Conservation (phyloP, 2,888 invertebrate species). For the Diogma glabrata region DNA sequence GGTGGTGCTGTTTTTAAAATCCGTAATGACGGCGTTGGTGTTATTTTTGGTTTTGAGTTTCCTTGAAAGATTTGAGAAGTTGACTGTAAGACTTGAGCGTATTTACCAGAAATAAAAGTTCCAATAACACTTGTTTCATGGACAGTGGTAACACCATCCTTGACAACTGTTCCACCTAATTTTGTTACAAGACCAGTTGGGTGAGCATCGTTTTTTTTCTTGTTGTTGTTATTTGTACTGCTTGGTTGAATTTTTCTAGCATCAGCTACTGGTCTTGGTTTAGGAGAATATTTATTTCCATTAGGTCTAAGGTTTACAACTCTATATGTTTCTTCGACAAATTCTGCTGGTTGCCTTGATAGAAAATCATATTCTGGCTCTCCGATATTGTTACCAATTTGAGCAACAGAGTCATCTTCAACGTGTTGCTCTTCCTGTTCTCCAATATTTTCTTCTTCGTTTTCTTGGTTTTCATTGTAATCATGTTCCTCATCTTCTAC, state of each 20-base stretch:
- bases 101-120: slow-evolving; percentile 77
- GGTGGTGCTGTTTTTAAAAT: slow-evolving; percentile 70
- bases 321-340: slow-evolving; percentile 74
- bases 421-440: slow-evolving; percentile 8
- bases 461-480: slow-evolving; percentile 25
- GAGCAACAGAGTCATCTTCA: slow-evolving; percentile 37
- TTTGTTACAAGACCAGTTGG: slow-evolving; percentile 74
- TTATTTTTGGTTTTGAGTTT: slow-evolving; percentile 47
- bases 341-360: slow-evolving; percentile 73
- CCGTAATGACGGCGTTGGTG: slow-evolving; percentile 52
- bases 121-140: slow-evolving; percentile 85
- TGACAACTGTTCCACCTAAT: slow-evolving; percentile 70
- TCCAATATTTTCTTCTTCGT: slow-evolving; percentile 22
- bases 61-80: slow-evolving; percentile 54
- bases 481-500: slow-evolving; percentile 39
- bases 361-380: slow-evolving; percentile 77
- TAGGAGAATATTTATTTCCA: slow-evolving; percentile 32
- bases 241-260: slow-evolving; percentile 29
- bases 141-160: slow-evolving; percentile 70
- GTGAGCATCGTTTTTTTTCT: slow-evolving; percentile 53
- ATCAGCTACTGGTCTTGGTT: slow-evolving; percentile 31
- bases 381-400: slow-evolving; percentile 59
- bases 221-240: slow-evolving; percentile 35
- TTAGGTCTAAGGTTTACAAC: slow-evolving; percentile 65
- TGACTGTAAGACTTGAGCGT: slow-evolving; percentile 76